Conservation (phyloP, 2,797 vertebrate genomes). For the Danio tinwini region DNA sequence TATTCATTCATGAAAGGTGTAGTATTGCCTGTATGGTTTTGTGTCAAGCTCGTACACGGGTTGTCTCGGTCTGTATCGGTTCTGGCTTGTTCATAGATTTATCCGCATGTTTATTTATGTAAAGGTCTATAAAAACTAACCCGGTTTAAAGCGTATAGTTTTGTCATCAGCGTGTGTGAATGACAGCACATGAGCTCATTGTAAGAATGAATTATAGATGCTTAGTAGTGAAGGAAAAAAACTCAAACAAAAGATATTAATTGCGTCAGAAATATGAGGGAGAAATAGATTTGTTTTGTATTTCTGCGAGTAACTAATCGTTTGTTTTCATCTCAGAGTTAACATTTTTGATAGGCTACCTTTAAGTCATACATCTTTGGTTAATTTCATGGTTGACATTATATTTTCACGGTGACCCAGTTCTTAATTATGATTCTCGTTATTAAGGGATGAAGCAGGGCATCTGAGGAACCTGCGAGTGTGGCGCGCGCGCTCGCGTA, state of each 20-base stretch:
- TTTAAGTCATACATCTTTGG: not conserved
- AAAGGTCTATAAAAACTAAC: not conserved
- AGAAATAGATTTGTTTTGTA: slow-evolving; percentile 5
- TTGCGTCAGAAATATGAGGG: not conserved
- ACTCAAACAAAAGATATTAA: no score
- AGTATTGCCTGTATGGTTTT: not conserved
- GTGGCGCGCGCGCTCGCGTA: not conserved
- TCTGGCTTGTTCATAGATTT: not conserved
- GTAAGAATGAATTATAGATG: not conserved
- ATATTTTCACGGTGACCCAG: slow-evolving; percentile 34
- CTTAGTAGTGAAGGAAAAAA: not conserved
- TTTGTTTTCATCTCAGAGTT: not conserved
- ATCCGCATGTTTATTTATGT: not conserved
- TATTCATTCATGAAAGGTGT: not conserved
- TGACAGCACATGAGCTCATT: not conserved
- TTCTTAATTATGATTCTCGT: slow-evolving; percentile 37
- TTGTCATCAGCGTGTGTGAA: not conserved
- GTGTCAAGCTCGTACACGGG: not conserved
- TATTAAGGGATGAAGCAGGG: slow-evolving; percentile 20
- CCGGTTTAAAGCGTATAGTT: not conserved
- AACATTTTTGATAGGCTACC: not conserved
- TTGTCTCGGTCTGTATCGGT: not conserved
- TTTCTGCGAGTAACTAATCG: not conserved
- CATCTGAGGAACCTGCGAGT: not conserved
- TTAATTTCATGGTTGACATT: not conserved